These are phyloP conservation scores for Phyllostomus discolor DNA, from an alignment of 2,113 vertebrate species.

Conservation along the genomic window DNA sequence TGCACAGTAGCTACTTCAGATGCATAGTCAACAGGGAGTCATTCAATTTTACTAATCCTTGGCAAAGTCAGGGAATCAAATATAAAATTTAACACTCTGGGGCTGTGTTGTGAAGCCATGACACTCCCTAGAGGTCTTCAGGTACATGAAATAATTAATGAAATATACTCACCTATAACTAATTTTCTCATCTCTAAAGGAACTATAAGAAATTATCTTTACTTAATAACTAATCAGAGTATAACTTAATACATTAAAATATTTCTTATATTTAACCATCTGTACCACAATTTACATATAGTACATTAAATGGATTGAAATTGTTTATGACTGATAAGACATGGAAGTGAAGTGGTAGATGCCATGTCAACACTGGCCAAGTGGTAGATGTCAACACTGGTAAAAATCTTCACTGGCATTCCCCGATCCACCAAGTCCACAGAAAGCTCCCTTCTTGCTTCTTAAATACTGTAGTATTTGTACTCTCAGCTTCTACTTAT, in stretches of 20 bases:
- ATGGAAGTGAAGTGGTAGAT: background rate
- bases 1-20: slow-evolving; percentile 40
- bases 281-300: background rate
- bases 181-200: slow-evolving; percentile 54
- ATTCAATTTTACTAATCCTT: slow-evolving; percentile 47
- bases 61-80: slow-evolving; percentile 27
- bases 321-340: background rate
- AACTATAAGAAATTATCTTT: slow-evolving; percentile 25
- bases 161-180: slow-evolving; percentile 42
- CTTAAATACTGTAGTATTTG: background rate
- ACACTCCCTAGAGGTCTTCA: slow-evolving; percentile 6
- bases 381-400: background rate
- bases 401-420: background rate
- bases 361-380: background rate
- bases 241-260: background rate
- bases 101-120: background rate
- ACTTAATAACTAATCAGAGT: slow-evolving; percentile 34
- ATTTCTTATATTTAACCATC: slow-evolving; percentile 19
- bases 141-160: slow-evolving; percentile 56
- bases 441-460: background rate
- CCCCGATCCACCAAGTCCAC: background rate
- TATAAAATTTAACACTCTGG: slow-evolving; percentile 17
- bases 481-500: background rate
- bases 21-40: slow-evolving; percentile 45
- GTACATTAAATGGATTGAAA: background rate